These are phyloP conservation scores for Cichlasoma orientale DNA, from an alignment of 2,797 vertebrate species.

Conservation along the genomic window DNA sequence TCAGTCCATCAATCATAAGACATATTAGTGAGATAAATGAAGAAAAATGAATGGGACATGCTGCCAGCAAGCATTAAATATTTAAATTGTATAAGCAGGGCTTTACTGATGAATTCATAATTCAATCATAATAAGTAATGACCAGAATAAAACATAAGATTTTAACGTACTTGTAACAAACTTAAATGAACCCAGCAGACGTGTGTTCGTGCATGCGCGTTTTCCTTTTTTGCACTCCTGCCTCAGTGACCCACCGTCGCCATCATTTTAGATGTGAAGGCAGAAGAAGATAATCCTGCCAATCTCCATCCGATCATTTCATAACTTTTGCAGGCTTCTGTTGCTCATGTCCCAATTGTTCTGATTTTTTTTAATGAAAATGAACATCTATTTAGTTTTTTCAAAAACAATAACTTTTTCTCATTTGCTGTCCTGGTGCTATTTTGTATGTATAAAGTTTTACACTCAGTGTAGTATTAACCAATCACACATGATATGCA, in stretches of 20 bases:
- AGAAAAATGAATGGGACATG: constrained; percentile 26
- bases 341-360: background rate
- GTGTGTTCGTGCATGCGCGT: constrained; percentile 10
- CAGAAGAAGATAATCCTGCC: constrained; percentile 19
- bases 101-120: constrained; percentile 39
- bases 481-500: background rate
- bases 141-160: background rate
- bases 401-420: background rate
- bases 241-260: background rate
- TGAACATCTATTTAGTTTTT: background rate
- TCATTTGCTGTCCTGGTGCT: background rate
- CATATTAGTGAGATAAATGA: constrained; percentile 26
- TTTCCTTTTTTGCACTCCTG: constrained; percentile 8
- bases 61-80: constrained; percentile 27
- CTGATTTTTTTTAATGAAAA: background rate
- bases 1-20: constrained; percentile 14
- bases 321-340: background rate
- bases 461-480: background rate
- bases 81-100: constrained; percentile 35
- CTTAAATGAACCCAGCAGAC: background rate
- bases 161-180: constrained; percentile 19
- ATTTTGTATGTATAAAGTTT: background rate
- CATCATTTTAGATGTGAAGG: constrained; percentile 5
- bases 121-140: constrained; percentile 15
- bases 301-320: constrained; percentile 10